Conservation (phyloP, 64 coral and sea anemone genomes). For the Stichodactyla helianthus region DNA sequence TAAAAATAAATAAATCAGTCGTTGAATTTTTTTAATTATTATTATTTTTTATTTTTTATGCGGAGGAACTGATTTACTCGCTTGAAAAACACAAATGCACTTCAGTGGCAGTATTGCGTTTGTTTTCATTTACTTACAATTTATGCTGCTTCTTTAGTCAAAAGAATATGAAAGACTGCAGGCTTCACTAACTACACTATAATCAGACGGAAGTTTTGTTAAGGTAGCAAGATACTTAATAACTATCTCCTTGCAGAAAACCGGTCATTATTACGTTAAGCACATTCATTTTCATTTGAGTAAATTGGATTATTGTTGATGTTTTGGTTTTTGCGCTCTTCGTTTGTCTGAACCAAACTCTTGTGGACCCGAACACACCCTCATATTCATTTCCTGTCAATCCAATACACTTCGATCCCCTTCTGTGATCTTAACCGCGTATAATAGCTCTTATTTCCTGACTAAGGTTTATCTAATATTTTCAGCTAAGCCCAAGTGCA, state of each 20-base stretch:
- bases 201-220: slow-evolving; percentile 20
- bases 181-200: not conserved
- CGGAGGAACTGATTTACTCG: too few species aligned
- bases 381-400: slow-evolving; percentile 18
- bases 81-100: too few species aligned
- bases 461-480: slow-evolving; percentile 10
- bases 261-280: slow-evolving; percentile 10
- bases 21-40: not conserved
- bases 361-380: not conserved
- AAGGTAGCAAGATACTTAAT: not conserved
- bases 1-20: not conserved
- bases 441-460: slow-evolving; percentile 16
- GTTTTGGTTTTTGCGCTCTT: slow-evolving; percentile 10
- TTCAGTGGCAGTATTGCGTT: too few species aligned
- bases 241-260: not conserved
- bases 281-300: slow-evolving; percentile 10
- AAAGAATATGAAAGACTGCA: too few species aligned
- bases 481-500: slow-evolving; percentile 9
- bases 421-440: slow-evolving; percentile 25
- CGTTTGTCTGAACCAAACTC: not conserved
- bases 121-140: too few species aligned
- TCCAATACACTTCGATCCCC: slow-evolving; percentile 10
- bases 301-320: slow-evolving; percentile 38
- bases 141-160: too few species aligned
- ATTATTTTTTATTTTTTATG: not conserved